Conservation (phyloP, 1,140 invertebrate genomes). For the Polypedilum pembai region DNA sequence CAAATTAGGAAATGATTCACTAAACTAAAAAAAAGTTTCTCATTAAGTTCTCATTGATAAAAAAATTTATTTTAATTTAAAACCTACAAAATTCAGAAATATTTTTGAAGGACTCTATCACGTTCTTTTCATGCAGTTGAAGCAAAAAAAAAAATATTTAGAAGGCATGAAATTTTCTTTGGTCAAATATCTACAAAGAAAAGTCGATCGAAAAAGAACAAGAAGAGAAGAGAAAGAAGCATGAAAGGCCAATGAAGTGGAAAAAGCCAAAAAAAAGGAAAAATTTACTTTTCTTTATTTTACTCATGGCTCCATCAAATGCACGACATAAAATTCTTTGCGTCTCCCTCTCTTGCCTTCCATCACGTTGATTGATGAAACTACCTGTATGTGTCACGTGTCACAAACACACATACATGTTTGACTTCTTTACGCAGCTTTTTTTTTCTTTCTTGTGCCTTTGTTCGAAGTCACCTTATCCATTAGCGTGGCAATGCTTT, state of each 20-base stretch:
- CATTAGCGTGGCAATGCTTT: background rate
- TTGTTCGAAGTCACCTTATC: constrained; percentile 3
- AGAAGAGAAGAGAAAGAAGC: too few species aligned
- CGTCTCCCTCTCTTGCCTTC: background rate
- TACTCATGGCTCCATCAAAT: background rate
- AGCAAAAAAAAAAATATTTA: too few species aligned
- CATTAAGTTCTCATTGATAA: too few species aligned
- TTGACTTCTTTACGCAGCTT: background rate
- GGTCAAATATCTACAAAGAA: too few species aligned
- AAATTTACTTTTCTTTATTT: background rate
- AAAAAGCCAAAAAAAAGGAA: background rate
- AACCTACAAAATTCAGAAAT: too few species aligned
- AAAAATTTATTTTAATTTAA: too few species aligned
- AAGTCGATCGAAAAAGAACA: too few species aligned
- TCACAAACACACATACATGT: background rate
- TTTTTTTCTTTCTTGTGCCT: background rate
- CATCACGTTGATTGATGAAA: constrained; percentile 13
- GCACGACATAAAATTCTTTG: background rate
- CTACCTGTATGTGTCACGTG: background rate
- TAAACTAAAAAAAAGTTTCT: too few species aligned
- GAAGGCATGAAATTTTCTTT: too few species aligned
- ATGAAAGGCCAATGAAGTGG: background rate
- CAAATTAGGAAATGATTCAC: too few species aligned
- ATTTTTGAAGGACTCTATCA: too few species aligned
- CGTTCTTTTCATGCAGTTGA: too few species aligned